Evolutionary conservation across 2,888 invertebrate species (phyloP), one percentile per base, ranked within the genome.

Genomic region (Arrhopalites spinosus): DNA sequence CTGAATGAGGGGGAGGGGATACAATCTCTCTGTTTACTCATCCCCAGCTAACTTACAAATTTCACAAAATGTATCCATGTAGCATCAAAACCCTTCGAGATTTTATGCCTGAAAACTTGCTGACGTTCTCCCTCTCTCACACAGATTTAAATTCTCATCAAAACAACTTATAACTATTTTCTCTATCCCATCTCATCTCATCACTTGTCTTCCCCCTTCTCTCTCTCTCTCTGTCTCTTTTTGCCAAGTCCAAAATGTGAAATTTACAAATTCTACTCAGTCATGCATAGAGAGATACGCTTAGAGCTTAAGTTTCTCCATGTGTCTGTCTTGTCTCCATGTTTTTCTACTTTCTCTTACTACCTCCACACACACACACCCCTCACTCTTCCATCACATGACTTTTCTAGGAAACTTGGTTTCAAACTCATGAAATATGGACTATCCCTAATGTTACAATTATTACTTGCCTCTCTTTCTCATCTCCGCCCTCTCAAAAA

Each of bases 21-120:
- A 36, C 36, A 7, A 3, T 36, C 36, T 59, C 59, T 59, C 23
- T 59, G 59, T 59, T 59, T 59, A 59, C 59, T 59, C 59, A 59
- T 59, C 59, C 59, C 59, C 20, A 25, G n/a, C 17, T n/a, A 50
- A 50, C 50, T 50, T n/a, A 50, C 50, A 61, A n/a, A 23, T 27
- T 29, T 29, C 63, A 63, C 63, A 63, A 61, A 20, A 27, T 61
- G 25, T 25, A 61, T 61, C 59, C 59, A 23, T n/a, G n/a, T n/a
- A n/a, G n/a, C n/a, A n/a, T 27, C 20, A 3, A 8, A 8, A 15
- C 3, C 27, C 59, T 23, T 27, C 50, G 50, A 50, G 50, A 50
- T 5, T 13, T 13, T 3, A 15, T 11, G 7, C 3, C 50, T 15
- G 50, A 50, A 50, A 50, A 50, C 50, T 50, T 50, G 50, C 50